phyloP scores from a whole-genome alignment of 2,113 vertebrate species.

The Ictalurus punctatus region DNA sequence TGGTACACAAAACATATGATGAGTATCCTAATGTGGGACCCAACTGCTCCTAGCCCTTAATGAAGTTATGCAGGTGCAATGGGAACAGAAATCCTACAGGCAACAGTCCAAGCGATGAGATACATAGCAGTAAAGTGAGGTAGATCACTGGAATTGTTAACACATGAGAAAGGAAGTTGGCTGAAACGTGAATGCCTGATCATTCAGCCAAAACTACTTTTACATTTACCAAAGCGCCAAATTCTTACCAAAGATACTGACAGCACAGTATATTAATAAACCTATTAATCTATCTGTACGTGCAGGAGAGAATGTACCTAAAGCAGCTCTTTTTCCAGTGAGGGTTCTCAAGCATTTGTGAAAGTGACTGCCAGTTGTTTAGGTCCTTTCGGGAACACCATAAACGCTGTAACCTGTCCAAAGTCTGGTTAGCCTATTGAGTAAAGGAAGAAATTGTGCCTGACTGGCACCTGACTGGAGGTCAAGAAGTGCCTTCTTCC shows the following conservation, averaged over 20 bases:
- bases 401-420: too few species aligned
- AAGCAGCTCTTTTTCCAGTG: too few species aligned
- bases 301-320: too few species aligned
- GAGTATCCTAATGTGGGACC: not conserved
- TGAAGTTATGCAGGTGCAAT: not conserved
- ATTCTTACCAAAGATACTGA: not conserved
- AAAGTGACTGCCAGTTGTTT: too few species aligned
- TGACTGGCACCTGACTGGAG: too few species aligned
- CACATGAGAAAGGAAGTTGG: not conserved
- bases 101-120: not conserved
- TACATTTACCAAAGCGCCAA: not conserved
- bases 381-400: too few species aligned
- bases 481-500: too few species aligned
- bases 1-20: not conserved
- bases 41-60: not conserved
- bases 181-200: not conserved
- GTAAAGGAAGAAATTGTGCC: too few species aligned
- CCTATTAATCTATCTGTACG: too few species aligned
- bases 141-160: not conserved
- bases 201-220: not conserved
- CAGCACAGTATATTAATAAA: not conserved
- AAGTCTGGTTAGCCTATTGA: too few species aligned
- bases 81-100: not conserved
- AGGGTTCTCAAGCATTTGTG: too few species aligned
- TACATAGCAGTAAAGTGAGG: not conserved